Base-by-base conservation (phyloP, 2,888 invertebrate species). In the Hemithea aestivaria region DNA sequence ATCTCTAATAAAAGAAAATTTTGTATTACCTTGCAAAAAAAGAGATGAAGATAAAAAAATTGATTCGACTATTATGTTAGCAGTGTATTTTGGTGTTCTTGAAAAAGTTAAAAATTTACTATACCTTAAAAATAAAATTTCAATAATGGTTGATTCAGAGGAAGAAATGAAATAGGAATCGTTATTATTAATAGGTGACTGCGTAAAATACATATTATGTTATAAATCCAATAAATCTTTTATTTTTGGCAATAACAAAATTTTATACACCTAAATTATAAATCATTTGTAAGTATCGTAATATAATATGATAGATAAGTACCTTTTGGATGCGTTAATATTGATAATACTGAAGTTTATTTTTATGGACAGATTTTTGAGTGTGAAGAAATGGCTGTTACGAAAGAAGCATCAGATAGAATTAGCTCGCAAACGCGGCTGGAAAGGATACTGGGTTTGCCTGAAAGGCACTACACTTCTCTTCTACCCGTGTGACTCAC, bases 401-500 rank as follows among this genome's bases (percentile, higher is more conserved):
- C 93, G 98, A 62, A 97, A 97, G 88, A 97, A 97, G 80, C 96
- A 97, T 88, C 97, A 97, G 88, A 95, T 98, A 73, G 98, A 98
- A 84, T 87, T 98, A 78, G 98, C 98, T 27, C 91, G 97, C 40
- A 96, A 97, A 78, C 91, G 98, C 27, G 97, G 96, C 53, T 99
- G 98, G 98, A 98, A 98, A 83, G 97, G 97, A 51, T 98, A 98
- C 82, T 98, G 98, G 98, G 98, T 98, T 35, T 98, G 97, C 80
- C 89, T 99, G 61, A 98, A 98, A 82, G 98, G 98, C 58, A 98
- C 97, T 43, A 97, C 97, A 28, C 89, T 98, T 42, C 91, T 98
- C 42, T 98, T 98, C 88, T 98, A 98, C 84, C 96, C 96, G 1
- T 97, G 96, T 80, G 96, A 97, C 79, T 96, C 96, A 26, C 92